These are phyloP conservation scores for Micrasema longulum DNA, from an alignment of 1,140 invertebrate species.

Conservation along the genomic window DNA sequence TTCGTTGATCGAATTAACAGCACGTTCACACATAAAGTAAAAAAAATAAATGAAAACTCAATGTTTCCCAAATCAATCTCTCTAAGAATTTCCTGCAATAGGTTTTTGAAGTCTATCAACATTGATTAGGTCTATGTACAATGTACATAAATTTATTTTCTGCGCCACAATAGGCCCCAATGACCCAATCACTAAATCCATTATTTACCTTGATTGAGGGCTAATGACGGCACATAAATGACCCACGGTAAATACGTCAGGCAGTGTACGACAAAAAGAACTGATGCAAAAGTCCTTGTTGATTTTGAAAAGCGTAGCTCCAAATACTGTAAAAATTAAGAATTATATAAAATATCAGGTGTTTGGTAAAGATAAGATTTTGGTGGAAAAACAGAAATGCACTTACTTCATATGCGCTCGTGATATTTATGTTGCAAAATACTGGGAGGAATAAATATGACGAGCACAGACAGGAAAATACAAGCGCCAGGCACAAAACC, in stretches of 20 bases:
- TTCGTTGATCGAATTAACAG: too few relatives aligned
- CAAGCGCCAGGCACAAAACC: conserved; percentile 64
- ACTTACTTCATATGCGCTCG: conserved; percentile 85
- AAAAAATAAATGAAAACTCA: too few relatives aligned
- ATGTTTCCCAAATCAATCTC: too few relatives aligned
- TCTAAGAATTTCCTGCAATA: too few relatives aligned
- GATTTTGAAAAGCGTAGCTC: conserved; percentile 75
- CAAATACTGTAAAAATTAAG: conserved; percentile 73
- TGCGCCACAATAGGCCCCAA: too few relatives aligned
- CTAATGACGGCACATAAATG: conserved; percentile 85
- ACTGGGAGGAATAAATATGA: conserved; percentile 79
- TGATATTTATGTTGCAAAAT: conserved; percentile 84
- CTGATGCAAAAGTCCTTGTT: conserved; percentile 74
- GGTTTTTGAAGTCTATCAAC: too few relatives aligned
- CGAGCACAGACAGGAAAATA: conserved; percentile 75
- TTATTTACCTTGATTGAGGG: conserved; percentile 78
- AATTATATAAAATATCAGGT: background rate
- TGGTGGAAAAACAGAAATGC: background rate
- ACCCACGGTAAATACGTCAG: conserved; percentile 83
- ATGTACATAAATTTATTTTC: too few relatives aligned
- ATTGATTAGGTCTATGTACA: too few relatives aligned
- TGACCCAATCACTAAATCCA: too few relatives aligned
- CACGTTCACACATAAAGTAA: too few relatives aligned
- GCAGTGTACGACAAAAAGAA: conserved; percentile 64
- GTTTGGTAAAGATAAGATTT: background rate